Percentiles rank a stretch among this genome's conserved stretches.
Conservation (phyloP, 2,113 vertebrate genomes). For the Cyanoramphus novaezelandiae region DNA sequence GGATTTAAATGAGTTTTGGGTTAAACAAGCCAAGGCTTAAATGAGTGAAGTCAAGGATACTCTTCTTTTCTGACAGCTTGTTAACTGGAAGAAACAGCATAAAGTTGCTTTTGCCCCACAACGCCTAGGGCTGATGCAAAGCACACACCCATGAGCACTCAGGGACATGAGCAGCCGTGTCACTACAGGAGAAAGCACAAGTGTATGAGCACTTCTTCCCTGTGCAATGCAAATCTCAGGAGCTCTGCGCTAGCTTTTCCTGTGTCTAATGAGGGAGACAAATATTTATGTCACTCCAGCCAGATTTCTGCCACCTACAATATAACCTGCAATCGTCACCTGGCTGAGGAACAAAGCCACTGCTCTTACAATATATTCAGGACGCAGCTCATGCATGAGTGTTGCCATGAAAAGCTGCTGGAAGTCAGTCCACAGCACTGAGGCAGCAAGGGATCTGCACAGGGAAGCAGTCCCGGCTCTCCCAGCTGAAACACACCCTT, state of each 20-base stretch:
- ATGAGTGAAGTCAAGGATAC: neutral
- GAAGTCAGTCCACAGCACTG: neutral
- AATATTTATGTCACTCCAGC: neutral
- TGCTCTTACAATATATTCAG: neutral
- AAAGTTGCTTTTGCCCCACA: neutral
- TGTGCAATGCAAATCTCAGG: neutral
- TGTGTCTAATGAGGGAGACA: neutral
- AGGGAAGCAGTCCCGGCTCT: neutral
- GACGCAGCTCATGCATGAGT: neutral
- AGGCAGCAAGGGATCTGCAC: neutral
- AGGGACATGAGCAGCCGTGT: neutral
- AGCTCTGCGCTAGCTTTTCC: neutral
- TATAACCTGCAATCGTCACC: neutral
- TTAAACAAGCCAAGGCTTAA: neutral
- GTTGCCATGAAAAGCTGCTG: neutral
- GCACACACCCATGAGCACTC: neutral
- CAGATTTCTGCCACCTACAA: neutral
- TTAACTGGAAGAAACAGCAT: neutral
- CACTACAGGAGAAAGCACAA: neutral
- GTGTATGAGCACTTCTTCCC: neutral
- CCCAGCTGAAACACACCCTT: neutral
- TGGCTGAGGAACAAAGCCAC: neutral
- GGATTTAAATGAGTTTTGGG: neutral
- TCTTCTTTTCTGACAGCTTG: neutral
- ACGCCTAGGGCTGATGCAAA: neutral